Evolutionary conservation across 2,888 invertebrate genomes (phyloP), one percentile per base, ranked within the genome.

Genomic region (Leptothorax acervorum): DNA sequence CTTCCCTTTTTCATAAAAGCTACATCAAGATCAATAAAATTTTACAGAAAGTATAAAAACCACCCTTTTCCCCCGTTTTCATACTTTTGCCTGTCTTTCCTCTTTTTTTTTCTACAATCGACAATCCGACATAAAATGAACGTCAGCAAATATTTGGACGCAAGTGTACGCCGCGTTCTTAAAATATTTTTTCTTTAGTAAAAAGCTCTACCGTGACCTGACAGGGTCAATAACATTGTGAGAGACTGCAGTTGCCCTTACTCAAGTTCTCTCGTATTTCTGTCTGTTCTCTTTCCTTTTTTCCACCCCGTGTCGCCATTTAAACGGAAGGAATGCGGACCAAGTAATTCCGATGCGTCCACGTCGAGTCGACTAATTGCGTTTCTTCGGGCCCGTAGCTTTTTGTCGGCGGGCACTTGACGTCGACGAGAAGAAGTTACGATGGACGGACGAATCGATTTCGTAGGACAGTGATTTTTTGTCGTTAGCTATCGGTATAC

Each of bases 401-500:
- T 83, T 75, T 83, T 76, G 63, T 23, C 18, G 28, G 15, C 18
- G 35, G 35, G 11, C 12, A 39, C 35, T 66, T 71, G 79, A 79
- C 71, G 28, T 39, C 39, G 48, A 39, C 71, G 60, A 81, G 60
- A 81, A 71, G 79, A 60, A 81, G 71, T 39, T 51, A 45, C 45
- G 57, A 39, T 8, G 79, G 48, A 8, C 23, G 71, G 28, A 48
- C 48, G 83, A 70, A 83, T 83, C 83, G 53, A 70, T 68, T 76
- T 45, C 53, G 71, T 35, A 57, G 23, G 63, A 79, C 83, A 63
- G 74, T 66, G 62, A 84, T 78, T 48, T 76, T 65, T 51, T 86
- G 82, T 78, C 86, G 79, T 85, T 85, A 85, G 39, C 82, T 82
- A 84, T 79, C 82, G 62, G 74, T 45, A 82, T 45, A 82, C 45